phyloP scores from a whole-genome alignment of 2,888 invertebrate genomes.

The Drosophila siamana region DNA sequence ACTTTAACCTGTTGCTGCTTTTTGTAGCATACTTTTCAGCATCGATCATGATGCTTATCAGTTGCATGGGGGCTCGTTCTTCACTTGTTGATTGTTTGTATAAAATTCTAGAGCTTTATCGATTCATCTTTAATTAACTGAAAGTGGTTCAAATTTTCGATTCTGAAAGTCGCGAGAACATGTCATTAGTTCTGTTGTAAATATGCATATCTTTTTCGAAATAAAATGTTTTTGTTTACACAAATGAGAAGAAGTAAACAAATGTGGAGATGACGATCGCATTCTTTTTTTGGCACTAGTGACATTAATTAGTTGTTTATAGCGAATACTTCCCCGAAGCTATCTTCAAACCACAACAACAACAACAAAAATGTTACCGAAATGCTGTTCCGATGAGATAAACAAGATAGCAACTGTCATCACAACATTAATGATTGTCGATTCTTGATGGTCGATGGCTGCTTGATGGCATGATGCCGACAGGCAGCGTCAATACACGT shows the following conservation, averaged over 20 bases:
- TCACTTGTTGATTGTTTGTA: background rate
- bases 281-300: conserved; percentile 26
- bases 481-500: conserved; percentile 32
- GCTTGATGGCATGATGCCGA: conserved; percentile 13
- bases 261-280: conserved; percentile 37
- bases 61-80: conserved; percentile 5
- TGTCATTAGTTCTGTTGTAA: conserved; percentile 22
- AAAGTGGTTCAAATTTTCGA: conserved; percentile 3
- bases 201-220: conserved; percentile 28
- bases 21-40: conserved; percentile 40
- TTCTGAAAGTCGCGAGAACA: conserved; percentile 2
- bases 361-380: conserved; percentile 23
- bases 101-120: background rate
- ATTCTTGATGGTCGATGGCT: conserved; percentile 42
- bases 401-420: conserved; percentile 58
- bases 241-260: conserved; percentile 43
- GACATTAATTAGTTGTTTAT: conserved; percentile 32
- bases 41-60: background rate
- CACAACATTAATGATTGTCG: conserved; percentile 33
- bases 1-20: background rate
- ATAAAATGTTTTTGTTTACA: conserved; percentile 41
- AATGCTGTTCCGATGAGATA: conserved; percentile 36
- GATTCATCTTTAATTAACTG: conserved; percentile 37
- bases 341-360: conserved; percentile 27
- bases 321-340: conserved; percentile 49